These are phyloP conservation scores for Dryadula phaetusa DNA, from an alignment of 2,888 invertebrate genomes.

Conservation along the genomic window DNA sequence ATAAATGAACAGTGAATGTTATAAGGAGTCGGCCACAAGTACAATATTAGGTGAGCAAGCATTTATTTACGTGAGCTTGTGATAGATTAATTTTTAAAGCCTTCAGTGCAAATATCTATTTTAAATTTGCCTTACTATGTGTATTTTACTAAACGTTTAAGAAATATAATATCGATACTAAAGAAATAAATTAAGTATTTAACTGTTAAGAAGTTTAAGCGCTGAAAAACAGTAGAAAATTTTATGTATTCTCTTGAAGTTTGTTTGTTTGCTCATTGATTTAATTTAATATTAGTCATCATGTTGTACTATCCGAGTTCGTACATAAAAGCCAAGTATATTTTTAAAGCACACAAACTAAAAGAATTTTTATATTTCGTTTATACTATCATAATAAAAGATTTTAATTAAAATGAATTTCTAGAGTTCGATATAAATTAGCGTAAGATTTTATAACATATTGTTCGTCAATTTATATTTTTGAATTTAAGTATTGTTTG, in stretches of 20 bases:
- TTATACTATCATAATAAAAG: neutral
- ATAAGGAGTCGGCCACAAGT: constrained; percentile 15
- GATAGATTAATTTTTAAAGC: constrained; percentile 19
- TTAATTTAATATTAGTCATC: neutral
- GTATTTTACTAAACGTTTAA: constrained; percentile 27
- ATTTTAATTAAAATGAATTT: constrained; percentile 7
- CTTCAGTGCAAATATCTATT: constrained; percentile 33
- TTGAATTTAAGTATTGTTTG: constrained; percentile 4
- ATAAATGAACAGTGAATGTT: neutral
- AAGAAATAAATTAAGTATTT: constrained; percentile 27
- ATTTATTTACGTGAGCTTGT: constrained; percentile 13
- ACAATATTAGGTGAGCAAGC: constrained; percentile 5
- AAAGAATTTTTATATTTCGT: neutral
- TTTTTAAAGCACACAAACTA: constrained; percentile 7
- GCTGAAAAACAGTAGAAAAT: constrained; percentile 14
- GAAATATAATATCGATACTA: constrained; percentile 27
- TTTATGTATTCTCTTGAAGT: constrained; percentile 12
- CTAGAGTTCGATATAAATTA: constrained; percentile 1
- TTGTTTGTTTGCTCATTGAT: constrained; percentile 7
- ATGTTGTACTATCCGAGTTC: neutral
- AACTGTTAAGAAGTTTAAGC: constrained; percentile 29
- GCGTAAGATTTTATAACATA: constrained; percentile 16
- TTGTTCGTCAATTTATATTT: constrained; percentile 17
- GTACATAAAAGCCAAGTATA: constrained; percentile 7
- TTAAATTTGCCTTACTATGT: constrained; percentile 38